phyloP scores from a whole-genome alignment of 2,113 vertebrate species.

The Symphodus melops region DNA sequence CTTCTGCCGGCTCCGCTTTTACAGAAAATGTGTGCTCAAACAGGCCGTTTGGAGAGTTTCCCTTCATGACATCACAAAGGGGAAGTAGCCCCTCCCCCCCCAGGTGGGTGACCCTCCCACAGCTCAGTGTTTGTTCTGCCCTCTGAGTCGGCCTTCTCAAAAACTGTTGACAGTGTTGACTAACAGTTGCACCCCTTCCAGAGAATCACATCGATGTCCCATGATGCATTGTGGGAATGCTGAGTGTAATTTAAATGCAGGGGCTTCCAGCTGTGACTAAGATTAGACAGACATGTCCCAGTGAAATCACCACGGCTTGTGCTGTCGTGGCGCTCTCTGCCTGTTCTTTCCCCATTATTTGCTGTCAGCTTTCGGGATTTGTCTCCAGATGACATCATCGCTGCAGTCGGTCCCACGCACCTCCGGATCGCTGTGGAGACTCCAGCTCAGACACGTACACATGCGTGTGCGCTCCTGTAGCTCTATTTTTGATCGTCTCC shows the following conservation, averaged over 20 bases:
- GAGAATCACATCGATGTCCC: not conserved
- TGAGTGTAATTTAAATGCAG: constrained; percentile 14
- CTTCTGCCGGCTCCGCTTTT: too few species aligned
- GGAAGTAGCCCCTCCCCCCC: too few species aligned
- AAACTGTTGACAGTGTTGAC: too few species aligned
- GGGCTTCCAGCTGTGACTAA: constrained; percentile 49
- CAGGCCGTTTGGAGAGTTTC: too few species aligned
- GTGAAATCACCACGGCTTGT: constrained; percentile 8
- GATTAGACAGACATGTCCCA: constrained; percentile 17
- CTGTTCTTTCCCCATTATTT: constrained; percentile 33
- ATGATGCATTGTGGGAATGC: not conserved
- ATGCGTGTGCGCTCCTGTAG: not conserved
- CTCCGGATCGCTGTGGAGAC: not conserved
- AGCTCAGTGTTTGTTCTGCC: too few species aligned
- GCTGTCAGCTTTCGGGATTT: constrained; percentile 16
- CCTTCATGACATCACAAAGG: too few species aligned
- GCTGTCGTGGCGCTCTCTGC: constrained; percentile 18
- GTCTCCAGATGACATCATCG: constrained; percentile 23
- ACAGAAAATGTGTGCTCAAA: too few species aligned
- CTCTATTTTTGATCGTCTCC: not conserved
- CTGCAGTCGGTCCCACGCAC: not conserved
- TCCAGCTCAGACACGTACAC: not conserved
- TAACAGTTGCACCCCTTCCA: too few species aligned
- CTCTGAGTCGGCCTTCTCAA: too few species aligned
- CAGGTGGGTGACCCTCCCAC: too few species aligned